Base-by-base conservation (phyloP, 64 coral and sea anemone species). In the Pocillopora verrucosa region DNA sequence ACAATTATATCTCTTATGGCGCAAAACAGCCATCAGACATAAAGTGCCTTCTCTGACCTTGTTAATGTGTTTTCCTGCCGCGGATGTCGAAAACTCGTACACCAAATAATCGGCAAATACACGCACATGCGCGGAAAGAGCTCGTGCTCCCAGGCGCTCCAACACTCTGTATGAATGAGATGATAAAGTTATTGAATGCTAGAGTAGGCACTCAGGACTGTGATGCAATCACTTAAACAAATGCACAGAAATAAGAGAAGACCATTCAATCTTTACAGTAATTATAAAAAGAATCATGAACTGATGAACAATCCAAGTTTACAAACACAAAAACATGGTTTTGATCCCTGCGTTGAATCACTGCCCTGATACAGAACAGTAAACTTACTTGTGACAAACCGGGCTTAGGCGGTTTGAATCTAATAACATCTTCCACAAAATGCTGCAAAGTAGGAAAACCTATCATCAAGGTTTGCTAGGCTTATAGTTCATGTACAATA, bases 71-170 rank as follows among this genome's bases (percentile, higher is more conserved):
- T 90, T 92, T 81, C 94, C 94, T 51, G 91, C 91, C 19, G 83
- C 94, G 38, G 94, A 96, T 59, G 82, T 87, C 13, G 96, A 98
- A 88, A 95, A 95, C 70, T 98, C 96, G 51, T 98, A 92, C 56
- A 98, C 93, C 41, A 98, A 75, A 74, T 92, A 98, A 90, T 98
- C 93, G 56, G 96, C 89, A 93, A 98, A 98, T 10, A 98, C 92
- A 45, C 96, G 93, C 58, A 98, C 88, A 17, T 98, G 96, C 26
- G 86, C 92, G 10, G 93, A 92, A 16, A 98, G 83, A 13, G 96
- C 93, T 61, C 96, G 90, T 36, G 96, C 96, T 58, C 96, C 96
- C 36, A 98, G 85, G 9, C 88, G 90, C 45, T 93, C 96, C 56
- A 98, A 76, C 30, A 98, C 93, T 80, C 96, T 98, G 51, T 34